Conservation (phyloP, 2,113 vertebrate species). For the human (Homo sapiens) region GRCh38 chr3:77580001-77580500, state of each 20-base stretch:
- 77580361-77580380: background rate
- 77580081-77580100: constrained; percentile 96
- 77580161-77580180: background rate
- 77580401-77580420: background rate
- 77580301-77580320: background rate
- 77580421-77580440: background rate
- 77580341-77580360: constrained; percentile 32
- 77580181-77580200: background rate
- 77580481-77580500: background rate
- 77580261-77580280: background rate
- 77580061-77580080: constrained; percentile 97
- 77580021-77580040: constrained; percentile 94
- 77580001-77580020: constrained; percentile 98
- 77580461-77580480: background rate
- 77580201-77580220: background rate
- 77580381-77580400: background rate
- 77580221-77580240: rapidly evolving
- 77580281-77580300: background rate
- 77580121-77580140: constrained; percentile 72
- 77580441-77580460: background rate
- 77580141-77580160: background rate
- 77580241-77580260: background rate
- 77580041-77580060: constrained; percentile 96
- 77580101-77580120: constrained; percentile 96
- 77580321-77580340: background rate